Evolutionary conservation across 1,140 invertebrate genomes (phyloP), one percentile per base, ranked within the genome.

Genomic region (Oreohelix idahoensis): DNA sequence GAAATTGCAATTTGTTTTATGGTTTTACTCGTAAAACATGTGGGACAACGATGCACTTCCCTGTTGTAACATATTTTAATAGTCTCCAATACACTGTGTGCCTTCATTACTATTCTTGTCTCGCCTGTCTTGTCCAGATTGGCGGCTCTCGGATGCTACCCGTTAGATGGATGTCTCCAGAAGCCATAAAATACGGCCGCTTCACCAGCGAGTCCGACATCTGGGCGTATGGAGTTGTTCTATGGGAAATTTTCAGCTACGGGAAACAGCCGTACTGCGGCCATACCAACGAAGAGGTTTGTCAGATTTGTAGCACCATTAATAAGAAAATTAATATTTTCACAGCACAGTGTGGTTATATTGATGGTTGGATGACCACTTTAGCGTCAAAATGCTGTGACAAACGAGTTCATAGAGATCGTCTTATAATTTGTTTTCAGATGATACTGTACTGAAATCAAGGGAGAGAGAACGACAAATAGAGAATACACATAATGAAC

Each of bases 191-290:
- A 79, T 97, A 97, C 89, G 97, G 97, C 15, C 94, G 96, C 51
- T 98, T 97, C 89, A 98, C 97, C 0, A 94, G 97, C 5, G 97
- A 98, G 93, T 97, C 96, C 0, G 97, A 98, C 89, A 95, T 97
- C 0, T 98, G 97, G 97, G 96, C 96, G 0, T 98, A 95, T 88
- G 97, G 97, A 0, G 96, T 98, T 0, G 96, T 98, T 0, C 93
- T 98, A 0, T 98, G 97, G 97, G 97, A 98, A 91, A 96, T 98
- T 29, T 98, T 98, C 89, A 98, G 96, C 88, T 99, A 97, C 92
- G 98, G 98, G 23, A 93, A 98, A 84, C 97, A 98, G 94, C 97
- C 97, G 0, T 98, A 97, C 90, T 98, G 96, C 90, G 98, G 97
- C 10, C 98, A 97, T 91, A 97, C 95, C 86, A 99, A 99, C 92